A percentile compares a stretch with the other conserved stretches of the same genome.
Evolutionary conservation across 2,888 invertebrate genomes (phyloP).

Genomic region (Andrena bucephala): DNA sequence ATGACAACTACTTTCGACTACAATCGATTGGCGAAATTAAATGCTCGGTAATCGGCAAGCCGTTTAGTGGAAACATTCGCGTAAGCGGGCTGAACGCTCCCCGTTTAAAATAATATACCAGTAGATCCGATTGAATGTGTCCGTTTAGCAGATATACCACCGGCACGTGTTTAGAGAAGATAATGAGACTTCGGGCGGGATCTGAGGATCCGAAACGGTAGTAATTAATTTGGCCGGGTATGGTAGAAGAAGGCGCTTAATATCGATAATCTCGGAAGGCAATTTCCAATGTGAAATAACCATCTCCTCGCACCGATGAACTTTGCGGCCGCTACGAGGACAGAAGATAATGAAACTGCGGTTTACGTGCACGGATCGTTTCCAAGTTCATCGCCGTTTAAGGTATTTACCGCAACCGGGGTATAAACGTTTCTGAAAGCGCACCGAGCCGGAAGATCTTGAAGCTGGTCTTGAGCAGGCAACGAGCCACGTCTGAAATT

Average conservation of each 20-base stretch:
- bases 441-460: conserved; percentile 63
- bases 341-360: conserved; percentile 67
- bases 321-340: conserved; percentile 41
- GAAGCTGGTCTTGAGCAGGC: conserved; percentile 55
- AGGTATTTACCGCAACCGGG: conserved; percentile 66
- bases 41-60: not conserved
- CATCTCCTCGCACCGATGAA: conserved; percentile 24
- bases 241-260: conserved; percentile 9
- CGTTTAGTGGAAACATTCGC: not conserved
- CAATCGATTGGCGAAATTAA: not conserved
- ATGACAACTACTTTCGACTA: not conserved
- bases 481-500: conserved; percentile 66
- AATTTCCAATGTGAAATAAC: conserved; percentile 41
- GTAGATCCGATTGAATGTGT: too few relatives aligned
- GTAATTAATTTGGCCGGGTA: not conserved
- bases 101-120: not conserved
- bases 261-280: conserved; percentile 20
- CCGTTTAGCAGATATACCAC: too few relatives aligned
- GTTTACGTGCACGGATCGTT: conserved; percentile 61
- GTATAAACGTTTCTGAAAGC: conserved; percentile 69
- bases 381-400: conserved; percentile 66
- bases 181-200: not conserved
- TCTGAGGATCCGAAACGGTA: not conserved
- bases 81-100: too few relatives aligned
- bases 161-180: not conserved